Evolutionary conservation across 2,797 vertebrate species (phyloP).

Genomic region (Micropoecilia bifurca): DNA sequence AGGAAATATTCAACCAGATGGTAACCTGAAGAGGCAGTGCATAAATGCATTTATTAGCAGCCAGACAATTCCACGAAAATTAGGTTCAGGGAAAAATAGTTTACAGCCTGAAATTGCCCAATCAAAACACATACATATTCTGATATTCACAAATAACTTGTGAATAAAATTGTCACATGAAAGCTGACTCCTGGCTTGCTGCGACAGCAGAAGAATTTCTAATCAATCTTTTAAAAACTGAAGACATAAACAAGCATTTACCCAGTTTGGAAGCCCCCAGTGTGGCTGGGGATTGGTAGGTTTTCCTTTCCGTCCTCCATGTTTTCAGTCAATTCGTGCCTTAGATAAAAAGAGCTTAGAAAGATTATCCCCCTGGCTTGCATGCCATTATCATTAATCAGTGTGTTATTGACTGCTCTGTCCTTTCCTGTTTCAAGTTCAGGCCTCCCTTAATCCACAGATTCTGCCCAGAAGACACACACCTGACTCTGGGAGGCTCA

Average conservation of each 20-base stretch:
- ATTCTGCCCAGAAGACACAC: constrained; percentile 80
- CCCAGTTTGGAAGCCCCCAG: constrained; percentile 50
- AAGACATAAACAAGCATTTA: constrained; percentile 68
- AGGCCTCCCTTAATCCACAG: constrained; percentile 85
- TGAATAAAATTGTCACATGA: constrained; percentile 12
- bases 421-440: constrained; percentile 87
- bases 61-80: constrained; percentile 11
- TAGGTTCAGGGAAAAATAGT: constrained; percentile 1
- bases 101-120: constrained; percentile 18
- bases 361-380: constrained; percentile 88
- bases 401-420: constrained; percentile 87
- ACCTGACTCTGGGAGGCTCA: constrained; percentile 68
- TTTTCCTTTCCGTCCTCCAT: constrained; percentile 73
- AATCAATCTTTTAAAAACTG: constrained; percentile 46
- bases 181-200: constrained; percentile 14
- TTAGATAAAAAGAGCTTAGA: constrained; percentile 88
- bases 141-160: constrained; percentile 6
- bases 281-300: constrained; percentile 69
- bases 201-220: constrained; percentile 34
- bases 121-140: constrained; percentile 10
- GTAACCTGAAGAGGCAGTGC: constrained; percentile 6
- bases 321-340: constrained; percentile 80
- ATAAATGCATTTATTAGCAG: constrained; percentile 39
- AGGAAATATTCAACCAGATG: constrained; percentile 48
- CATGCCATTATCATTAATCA: constrained; percentile 90